Evolutionary conservation across 2,113 vertebrate genomes (phyloP).

Genomic region (Tragelaphus imberbis): DNA sequence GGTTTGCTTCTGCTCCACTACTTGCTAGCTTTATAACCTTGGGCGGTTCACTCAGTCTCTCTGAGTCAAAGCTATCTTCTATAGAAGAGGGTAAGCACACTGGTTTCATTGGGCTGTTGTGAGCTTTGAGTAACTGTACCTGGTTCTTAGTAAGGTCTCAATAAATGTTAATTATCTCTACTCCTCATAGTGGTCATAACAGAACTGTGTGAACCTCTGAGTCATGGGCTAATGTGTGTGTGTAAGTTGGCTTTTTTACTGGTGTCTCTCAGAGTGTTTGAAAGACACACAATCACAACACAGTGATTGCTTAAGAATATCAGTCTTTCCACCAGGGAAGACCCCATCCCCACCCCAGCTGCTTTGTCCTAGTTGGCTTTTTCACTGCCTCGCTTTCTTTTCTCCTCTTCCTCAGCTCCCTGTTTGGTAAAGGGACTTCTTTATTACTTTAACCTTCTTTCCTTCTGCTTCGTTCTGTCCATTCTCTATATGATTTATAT

Average conservation of each 20-base stretch:
- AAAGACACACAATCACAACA: background rate
- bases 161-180: background rate
- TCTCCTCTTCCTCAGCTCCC: background rate
- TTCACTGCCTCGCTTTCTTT: background rate
- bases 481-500: background rate
- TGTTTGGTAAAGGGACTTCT: background rate
- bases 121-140: background rate
- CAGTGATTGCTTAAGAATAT: background rate
- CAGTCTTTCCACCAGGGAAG: background rate
- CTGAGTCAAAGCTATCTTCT: background rate
- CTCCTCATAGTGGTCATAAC: background rate
- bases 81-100: background rate
- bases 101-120: background rate
- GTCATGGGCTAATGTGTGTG: background rate
- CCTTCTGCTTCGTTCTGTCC: background rate
- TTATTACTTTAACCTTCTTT: background rate
- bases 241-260: background rate
- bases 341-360: fast-evolving
- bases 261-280: background rate
- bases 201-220: background rate
- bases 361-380: background rate
- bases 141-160: background rate
- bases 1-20: background rate
- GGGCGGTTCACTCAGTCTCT: background rate
- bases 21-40: background rate